phyloP scores from a whole-genome alignment of 2,113 vertebrate genomes.

The Neotoma lepida region DNA sequence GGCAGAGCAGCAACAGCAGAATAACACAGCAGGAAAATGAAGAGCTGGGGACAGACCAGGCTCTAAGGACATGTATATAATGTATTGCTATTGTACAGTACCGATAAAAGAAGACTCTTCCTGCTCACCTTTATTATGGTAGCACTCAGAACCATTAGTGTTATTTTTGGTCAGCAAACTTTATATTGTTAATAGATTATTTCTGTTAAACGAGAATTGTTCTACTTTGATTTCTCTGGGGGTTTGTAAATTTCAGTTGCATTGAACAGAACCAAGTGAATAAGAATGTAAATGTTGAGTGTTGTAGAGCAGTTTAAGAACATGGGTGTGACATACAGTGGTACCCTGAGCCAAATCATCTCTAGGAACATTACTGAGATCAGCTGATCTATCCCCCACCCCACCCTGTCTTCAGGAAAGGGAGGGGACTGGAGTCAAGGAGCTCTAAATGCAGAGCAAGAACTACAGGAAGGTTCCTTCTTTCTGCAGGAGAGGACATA shows the following conservation, averaged over 20 bases:
- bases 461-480: neutral
- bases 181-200: slow-evolving; percentile 55
- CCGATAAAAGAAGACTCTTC: slow-evolving; percentile 19
- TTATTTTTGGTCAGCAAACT: slow-evolving; percentile 23
- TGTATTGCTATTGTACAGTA: slow-evolving; percentile 44
- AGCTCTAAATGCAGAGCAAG: neutral
- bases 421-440: neutral
- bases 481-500: neutral
- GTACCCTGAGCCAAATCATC: neutral
- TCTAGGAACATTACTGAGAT: neutral
- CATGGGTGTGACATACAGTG: neutral
- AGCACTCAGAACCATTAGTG: slow-evolving; percentile 28
- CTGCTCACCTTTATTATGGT: neutral
- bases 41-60: neutral
- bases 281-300: slow-evolving; percentile 40
- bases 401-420: neutral
- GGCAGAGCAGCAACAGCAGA: slow-evolving; percentile 94
- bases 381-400: neutral
- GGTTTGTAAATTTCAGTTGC: slow-evolving; percentile 51
- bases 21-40: slow-evolving; percentile 92
- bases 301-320: slow-evolving; percentile 35
- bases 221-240: slow-evolving; percentile 56
- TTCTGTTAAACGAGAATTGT: slow-evolving; percentile 48
- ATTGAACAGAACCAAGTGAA: neutral
- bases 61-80: slow-evolving; percentile 50